Conservation (phyloP, 1,140 invertebrate species). For the Nixonia krombeini region DNA sequence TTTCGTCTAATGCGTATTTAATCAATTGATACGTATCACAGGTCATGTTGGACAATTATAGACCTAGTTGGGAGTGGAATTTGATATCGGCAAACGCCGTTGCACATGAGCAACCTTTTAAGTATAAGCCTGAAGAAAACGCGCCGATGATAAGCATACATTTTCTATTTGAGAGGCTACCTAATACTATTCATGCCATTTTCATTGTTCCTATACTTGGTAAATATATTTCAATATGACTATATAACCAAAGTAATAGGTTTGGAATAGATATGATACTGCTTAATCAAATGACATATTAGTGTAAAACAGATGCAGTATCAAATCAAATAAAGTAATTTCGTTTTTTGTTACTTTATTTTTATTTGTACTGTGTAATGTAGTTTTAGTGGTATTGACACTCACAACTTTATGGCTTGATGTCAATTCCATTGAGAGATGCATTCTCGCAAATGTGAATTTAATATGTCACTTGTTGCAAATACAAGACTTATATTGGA, state of each 20-base stretch:
- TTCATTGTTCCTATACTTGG: constrained; percentile 64
- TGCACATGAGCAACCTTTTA: constrained; percentile 11
- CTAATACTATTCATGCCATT: constrained; percentile 46
- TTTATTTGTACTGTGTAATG: constrained; percentile 15
- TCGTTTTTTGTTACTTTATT: no score
- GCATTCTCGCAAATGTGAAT: constrained; percentile 64
- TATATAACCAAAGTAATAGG: no score
- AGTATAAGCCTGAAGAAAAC: constrained; percentile 51
- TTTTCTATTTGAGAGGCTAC: constrained; percentile 64
- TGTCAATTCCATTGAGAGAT: constrained; percentile 61
- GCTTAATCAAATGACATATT: no score
- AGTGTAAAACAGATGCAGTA: no score
- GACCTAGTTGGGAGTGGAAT: constrained; percentile 64
- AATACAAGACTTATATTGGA: constrained; percentile 64
- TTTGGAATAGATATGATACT: no score
- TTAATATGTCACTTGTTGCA: constrained; percentile 70
- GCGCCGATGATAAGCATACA: constrained; percentile 61
- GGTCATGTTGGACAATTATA: constrained; percentile 37
- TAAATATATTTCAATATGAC: no score
- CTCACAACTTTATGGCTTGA: constrained; percentile 68
- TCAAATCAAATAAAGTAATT: no score
- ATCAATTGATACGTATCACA: constrained; percentile 1
- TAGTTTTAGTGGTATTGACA: constrained; percentile 69
- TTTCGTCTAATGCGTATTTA: not conserved
- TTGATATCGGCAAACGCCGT: constrained; percentile 45